A percentile compares a stretch with the other conserved stretches of the same genome.
These are phyloP conservation scores for Taeniopygia guttata DNA, from an alignment of 2,797 vertebrate genomes.

Conservation along the genomic window DNA sequence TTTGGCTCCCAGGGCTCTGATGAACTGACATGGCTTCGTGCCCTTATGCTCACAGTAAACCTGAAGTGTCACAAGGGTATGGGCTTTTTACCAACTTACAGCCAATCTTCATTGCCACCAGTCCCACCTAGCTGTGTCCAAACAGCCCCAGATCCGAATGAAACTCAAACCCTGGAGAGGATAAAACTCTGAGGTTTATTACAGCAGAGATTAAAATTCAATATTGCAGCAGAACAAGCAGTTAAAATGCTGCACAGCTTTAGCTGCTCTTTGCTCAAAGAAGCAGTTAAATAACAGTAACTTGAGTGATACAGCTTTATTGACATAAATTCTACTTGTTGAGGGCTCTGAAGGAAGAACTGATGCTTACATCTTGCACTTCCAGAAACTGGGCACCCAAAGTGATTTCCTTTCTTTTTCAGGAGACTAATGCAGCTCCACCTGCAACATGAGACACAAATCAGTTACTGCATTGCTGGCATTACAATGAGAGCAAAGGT, in stretches of 20 bases:
- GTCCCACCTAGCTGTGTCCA: neutral
- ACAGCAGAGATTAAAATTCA: conserved; percentile 26
- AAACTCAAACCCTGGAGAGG: neutral
- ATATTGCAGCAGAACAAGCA: neutral
- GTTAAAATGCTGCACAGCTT: neutral
- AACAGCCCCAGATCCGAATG: neutral
- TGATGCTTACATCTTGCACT: too few relatives aligned
- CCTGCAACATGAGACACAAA: too few relatives aligned
- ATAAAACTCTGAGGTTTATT: neutral
- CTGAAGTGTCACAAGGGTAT: neutral
- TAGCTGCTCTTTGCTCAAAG: neutral
- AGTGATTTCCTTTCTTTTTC: too few relatives aligned
- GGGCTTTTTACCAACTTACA: neutral
- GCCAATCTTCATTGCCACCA: neutral
- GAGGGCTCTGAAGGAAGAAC: too few relatives aligned
- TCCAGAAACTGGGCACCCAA: too few relatives aligned
- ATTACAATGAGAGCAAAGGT: neutral
- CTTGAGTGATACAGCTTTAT: neutral
- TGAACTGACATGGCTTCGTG: neutral
- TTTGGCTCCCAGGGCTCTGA: neutral
- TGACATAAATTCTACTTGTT: neutral
- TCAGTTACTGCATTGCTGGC: too few relatives aligned
- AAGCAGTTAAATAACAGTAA: neutral
- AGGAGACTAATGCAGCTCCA: too few relatives aligned
- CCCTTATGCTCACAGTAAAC: neutral